Conservation (phyloP, 2,797 vertebrate genomes). For the Chelidonichthys spinosus region DNA sequence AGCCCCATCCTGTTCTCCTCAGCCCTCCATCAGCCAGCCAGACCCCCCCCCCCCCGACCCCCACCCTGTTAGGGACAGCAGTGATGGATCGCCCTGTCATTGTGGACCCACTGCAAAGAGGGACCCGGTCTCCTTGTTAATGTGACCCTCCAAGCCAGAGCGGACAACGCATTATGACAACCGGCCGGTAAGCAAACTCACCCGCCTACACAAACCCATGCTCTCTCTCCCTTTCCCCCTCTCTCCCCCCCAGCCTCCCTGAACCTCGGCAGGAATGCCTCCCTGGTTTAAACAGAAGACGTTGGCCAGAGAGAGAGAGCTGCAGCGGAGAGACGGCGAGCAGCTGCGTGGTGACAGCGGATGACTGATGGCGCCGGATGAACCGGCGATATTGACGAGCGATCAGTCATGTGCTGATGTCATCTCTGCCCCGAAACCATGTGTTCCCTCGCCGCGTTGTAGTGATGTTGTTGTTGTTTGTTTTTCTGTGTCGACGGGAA, state of each 20-base stretch:
- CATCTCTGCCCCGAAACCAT: slow-evolving; percentile 64
- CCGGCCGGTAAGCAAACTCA: slow-evolving; percentile 64
- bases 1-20: slow-evolving; percentile 81
- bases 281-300: slow-evolving; percentile 67
- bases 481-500: slow-evolving; percentile 27
- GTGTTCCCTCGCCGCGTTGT: slow-evolving; percentile 47
- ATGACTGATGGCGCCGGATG: slow-evolving; percentile 78
- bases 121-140: slow-evolving; percentile 80
- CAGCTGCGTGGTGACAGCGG: slow-evolving; percentile 80
- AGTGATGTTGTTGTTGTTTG: slow-evolving; percentile 36
- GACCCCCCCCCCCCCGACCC: slow-evolving; percentile 72
- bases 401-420: slow-evolving; percentile 79
- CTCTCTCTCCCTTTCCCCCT: slow-evolving; percentile 57
- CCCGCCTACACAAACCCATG: slow-evolving; percentile 53
- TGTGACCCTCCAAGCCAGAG: slow-evolving; percentile 80
- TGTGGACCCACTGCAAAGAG: slow-evolving; percentile 76
- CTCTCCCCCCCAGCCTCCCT: slow-evolving; percentile 28
- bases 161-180: slow-evolving; percentile 83
- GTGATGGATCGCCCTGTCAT: slow-evolving; percentile 86
- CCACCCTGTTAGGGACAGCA: slow-evolving; percentile 85
- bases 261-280: slow-evolving; percentile 61
- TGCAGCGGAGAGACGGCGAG: slow-evolving; percentile 67
- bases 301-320: slow-evolving; percentile 66
- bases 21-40: slow-evolving; percentile 67
- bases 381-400: slow-evolving; percentile 78